Evolutionary conservation across 2,113 vertebrate genomes (phyloP).

Genomic region (Gambusia affinis): DNA sequence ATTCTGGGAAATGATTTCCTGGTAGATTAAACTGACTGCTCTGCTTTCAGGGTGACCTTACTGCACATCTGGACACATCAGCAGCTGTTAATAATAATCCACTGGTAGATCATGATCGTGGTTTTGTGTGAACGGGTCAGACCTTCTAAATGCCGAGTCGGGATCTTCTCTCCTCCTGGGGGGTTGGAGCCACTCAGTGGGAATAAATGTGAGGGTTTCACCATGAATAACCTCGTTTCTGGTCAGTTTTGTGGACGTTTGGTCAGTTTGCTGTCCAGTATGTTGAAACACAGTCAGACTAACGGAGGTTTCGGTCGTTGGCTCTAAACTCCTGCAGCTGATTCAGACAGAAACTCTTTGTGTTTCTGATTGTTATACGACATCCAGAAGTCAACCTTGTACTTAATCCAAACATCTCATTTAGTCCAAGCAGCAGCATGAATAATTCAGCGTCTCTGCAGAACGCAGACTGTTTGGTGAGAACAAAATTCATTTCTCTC

Average conservation of each 20-base stretch:
- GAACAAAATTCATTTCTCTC: constrained; percentile 48
- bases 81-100: too few relatives aligned
- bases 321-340: neutral
- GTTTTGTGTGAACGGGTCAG: too few relatives aligned
- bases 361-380: neutral
- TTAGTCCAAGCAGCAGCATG: constrained; percentile 60
- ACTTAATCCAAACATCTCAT: constrained; percentile 65
- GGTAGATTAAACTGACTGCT: too few relatives aligned
- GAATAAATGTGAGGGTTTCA: neutral
- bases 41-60: too few relatives aligned
- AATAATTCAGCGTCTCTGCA: constrained; percentile 70
- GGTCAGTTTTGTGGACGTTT: too few relatives aligned
- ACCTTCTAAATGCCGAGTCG: too few relatives aligned
- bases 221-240: neutral
- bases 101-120: too few relatives aligned
- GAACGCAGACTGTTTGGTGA: constrained; percentile 32
- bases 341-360: constrained; percentile 13
- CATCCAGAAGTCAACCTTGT: constrained; percentile 46
- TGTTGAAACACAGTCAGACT: neutral
- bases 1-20: too few relatives aligned
- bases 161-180: too few relatives aligned
- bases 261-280: neutral
- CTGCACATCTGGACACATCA: too few relatives aligned
- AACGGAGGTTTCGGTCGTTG: neutral
- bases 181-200: neutral